phyloP scores from a whole-genome alignment of 2,888 invertebrate species.

The Athalia rosae region DNA sequence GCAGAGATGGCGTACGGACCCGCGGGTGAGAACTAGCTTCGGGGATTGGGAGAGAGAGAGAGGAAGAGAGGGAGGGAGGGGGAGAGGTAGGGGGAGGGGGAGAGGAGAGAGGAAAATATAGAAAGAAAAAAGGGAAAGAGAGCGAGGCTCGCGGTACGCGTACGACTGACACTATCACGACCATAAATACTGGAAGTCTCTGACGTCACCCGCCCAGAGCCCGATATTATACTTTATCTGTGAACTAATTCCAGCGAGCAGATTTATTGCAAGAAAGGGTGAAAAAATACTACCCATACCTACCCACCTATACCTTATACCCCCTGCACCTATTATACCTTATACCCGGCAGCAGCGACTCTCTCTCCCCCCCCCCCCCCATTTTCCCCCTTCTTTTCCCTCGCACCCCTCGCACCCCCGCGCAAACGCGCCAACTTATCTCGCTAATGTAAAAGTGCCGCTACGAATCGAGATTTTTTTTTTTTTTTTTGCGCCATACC shows the following conservation, averaged over 20 bases:
- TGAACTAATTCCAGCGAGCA: conserved; percentile 73
- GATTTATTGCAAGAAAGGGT: conserved; percentile 73
- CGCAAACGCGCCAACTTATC: conserved; percentile 62
- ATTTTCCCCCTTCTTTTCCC: conserved; percentile 36
- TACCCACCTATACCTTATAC: conserved; percentile 47
- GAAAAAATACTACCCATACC: conserved; percentile 61
- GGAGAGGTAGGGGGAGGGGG: conserved; percentile 45
- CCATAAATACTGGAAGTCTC: conserved; percentile 72
- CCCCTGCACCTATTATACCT: conserved; percentile 41
- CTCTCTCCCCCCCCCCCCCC: conserved; percentile 44
- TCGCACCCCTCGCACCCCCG: conserved; percentile 38
- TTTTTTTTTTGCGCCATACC: not conserved
- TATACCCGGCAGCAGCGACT: conserved; percentile 45
- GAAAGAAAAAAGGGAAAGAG: conserved; percentile 24
- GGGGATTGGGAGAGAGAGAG: conserved; percentile 39
- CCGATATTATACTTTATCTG: conserved; percentile 74
- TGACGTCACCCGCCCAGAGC: conserved; percentile 71
- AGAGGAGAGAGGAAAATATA: conserved; percentile 15
- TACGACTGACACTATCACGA: conserved; percentile 73
- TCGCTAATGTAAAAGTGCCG: conserved; percentile 68
- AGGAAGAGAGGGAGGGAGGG: conserved; percentile 48
- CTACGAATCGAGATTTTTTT: conserved; percentile 51
- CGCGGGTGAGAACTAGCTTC: conserved; percentile 42
- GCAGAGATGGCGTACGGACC: conserved; percentile 29
- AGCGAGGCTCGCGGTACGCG: conserved; percentile 57